A percentile compares a stretch with the other conserved stretches of the same genome.
phyloP scores from a whole-genome alignment of 2,888 invertebrate genomes.

The Caenorhabditis angaria region DNA sequence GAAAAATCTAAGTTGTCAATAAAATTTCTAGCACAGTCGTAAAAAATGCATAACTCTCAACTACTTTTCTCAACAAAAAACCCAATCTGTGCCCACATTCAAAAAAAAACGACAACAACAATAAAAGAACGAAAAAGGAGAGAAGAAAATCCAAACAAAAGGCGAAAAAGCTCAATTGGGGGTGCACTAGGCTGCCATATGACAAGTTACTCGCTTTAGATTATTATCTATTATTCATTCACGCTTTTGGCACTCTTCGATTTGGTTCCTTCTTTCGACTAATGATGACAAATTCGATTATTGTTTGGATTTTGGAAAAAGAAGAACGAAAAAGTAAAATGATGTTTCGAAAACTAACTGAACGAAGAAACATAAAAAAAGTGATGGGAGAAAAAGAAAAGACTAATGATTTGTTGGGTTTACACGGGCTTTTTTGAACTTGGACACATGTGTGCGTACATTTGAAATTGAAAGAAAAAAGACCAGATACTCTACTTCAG shows the following conservation, averaged over 20 bases:
- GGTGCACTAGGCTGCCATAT: conserved; percentile 1
- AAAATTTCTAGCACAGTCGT: background rate
- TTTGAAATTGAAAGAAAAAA: background rate
- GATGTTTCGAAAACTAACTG: background rate
- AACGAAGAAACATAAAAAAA: too few relatives aligned
- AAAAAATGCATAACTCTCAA: background rate
- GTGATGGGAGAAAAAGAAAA: conserved; percentile 11
- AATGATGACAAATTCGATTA: conserved; percentile 1
- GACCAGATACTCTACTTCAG: too few relatives aligned
- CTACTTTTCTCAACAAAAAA: background rate
- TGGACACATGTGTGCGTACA: background rate
- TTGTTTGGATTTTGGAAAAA: too few relatives aligned
- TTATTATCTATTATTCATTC: conserved; percentile 4
- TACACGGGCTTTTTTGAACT: background rate
- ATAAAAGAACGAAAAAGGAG: background rate
- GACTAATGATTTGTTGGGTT: background rate
- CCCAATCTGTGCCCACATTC: background rate
- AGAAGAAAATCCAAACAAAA: background rate
- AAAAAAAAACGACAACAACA: background rate
- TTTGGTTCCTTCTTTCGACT: background rate
- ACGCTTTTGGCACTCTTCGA: background rate
- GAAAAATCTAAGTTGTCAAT: background rate
- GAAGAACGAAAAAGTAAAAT: background rate
- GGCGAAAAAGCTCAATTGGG: background rate
- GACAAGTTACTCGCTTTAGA: background rate